Evolutionary conservation across 2,888 invertebrate species (phyloP).

Genomic region (Atrina japonica): DNA sequence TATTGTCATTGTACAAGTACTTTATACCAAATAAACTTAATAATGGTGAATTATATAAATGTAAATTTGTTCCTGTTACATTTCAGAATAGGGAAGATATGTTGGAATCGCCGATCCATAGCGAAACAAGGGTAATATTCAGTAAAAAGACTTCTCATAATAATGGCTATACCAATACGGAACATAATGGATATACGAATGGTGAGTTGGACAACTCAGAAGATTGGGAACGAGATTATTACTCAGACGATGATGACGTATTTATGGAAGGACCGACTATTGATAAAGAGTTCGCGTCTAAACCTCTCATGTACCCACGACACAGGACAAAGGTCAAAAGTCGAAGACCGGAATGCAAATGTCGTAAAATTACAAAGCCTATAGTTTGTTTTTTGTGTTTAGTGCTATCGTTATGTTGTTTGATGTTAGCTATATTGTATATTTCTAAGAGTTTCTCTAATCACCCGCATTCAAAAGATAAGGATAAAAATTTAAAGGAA

Average conservation of each 20-base stretch:
- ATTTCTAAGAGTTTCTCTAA: slow-evolving; percentile 62
- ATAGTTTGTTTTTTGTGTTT: slow-evolving; percentile 66
- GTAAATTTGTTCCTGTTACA: too few species aligned
- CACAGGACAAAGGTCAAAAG: slow-evolving; percentile 65
- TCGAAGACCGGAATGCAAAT: slow-evolving; percentile 60
- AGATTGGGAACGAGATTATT: slow-evolving; percentile 29
- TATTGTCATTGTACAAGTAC: too few species aligned
- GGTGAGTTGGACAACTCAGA: slow-evolving; percentile 4
- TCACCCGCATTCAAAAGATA: slow-evolving; percentile 5
- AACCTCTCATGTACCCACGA: slow-evolving; percentile 73
- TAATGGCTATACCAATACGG: slow-evolving; percentile 8
- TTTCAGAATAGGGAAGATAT: not conserved
- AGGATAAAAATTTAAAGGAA: not conserved
- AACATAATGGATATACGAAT: slow-evolving; percentile 6
- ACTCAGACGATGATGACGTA: slow-evolving; percentile 71
- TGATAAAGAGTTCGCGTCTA: slow-evolving; percentile 63
- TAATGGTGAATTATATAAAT: too few species aligned
- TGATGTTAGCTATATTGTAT: slow-evolving; percentile 70
- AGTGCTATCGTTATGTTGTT: slow-evolving; percentile 62
- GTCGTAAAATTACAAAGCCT: slow-evolving; percentile 65
- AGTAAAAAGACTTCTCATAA: slow-evolving; percentile 41
- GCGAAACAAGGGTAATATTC: slow-evolving; percentile 49
- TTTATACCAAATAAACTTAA: too few species aligned
- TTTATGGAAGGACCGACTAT: slow-evolving; percentile 66
- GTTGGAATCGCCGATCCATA: slow-evolving; percentile 18